These are phyloP conservation scores for Pristionchus entomophagus DNA, from an alignment of 2,888 invertebrate genomes.

Conservation along the genomic window DNA sequence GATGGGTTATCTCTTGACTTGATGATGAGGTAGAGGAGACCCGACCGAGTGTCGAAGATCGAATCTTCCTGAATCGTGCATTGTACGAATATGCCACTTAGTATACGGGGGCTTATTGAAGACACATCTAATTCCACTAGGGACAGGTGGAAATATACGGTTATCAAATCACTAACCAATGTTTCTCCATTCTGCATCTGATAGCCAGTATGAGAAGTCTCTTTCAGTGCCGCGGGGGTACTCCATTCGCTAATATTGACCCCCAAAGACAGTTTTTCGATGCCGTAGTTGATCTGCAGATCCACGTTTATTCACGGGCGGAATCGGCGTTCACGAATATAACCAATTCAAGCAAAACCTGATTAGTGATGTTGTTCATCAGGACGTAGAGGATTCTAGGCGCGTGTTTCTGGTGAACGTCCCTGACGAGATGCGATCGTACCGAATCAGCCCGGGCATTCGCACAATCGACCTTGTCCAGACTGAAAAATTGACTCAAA, in stretches of 20 bases:
- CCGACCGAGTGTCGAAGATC: not conserved
- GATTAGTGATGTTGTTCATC: not conserved
- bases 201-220: not conserved
- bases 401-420: not conserved
- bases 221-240: not conserved
- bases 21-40: not conserved
- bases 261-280: not conserved
- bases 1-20: no score
- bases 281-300: not conserved
- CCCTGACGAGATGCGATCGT: not conserved
- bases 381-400: not conserved
- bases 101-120: no score
- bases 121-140: no score
- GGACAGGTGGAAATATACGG: no score
- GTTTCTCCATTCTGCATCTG: not conserved
- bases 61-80: not conserved
- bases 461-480: not conserved
- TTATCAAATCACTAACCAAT: not conserved
- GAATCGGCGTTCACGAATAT: no score
- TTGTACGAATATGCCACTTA: not conserved
- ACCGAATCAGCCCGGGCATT: not conserved
- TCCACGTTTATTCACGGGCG: not conserved
- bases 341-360: no score
- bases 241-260: not conserved
- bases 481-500: not conserved